Evolutionary conservation across 2,888 invertebrate species (phyloP).

Genomic region (Hirtodrosophila histrioides): DNA sequence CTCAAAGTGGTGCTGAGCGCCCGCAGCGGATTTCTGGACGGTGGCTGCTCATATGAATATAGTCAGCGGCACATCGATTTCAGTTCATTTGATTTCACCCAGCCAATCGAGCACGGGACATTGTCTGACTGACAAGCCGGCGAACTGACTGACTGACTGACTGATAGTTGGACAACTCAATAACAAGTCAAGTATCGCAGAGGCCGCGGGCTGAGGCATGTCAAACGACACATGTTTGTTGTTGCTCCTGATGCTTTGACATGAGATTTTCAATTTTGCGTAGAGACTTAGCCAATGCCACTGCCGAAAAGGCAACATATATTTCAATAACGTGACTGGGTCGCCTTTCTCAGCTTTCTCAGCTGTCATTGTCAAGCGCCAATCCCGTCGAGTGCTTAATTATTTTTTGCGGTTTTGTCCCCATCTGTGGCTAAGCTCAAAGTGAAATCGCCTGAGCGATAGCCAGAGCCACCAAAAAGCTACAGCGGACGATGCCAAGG

Average conservation of each 20-base stretch:
- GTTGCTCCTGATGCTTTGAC: slow-evolving; percentile 44
- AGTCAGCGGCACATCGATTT: slow-evolving; percentile 78
- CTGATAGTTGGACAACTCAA: slow-evolving; percentile 69
- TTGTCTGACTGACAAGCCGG: slow-evolving; percentile 17
- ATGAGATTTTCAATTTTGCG: slow-evolving; percentile 68
- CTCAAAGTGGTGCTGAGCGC: slow-evolving; percentile 26
- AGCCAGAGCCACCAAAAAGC: slow-evolving; percentile 11
- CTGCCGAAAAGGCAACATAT: slow-evolving; percentile 46
- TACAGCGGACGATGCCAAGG: slow-evolving; percentile 25
- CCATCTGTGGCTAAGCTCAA: slow-evolving; percentile 47
- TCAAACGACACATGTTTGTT: slow-evolving; percentile 59
- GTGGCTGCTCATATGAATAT: slow-evolving; percentile 72
- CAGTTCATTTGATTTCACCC: slow-evolving; percentile 77
- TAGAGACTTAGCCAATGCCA: slow-evolving; percentile 44
- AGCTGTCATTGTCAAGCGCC: slow-evolving; percentile 72
- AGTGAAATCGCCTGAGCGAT: slow-evolving; percentile 67
- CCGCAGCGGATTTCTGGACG: slow-evolving; percentile 41
- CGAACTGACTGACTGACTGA: slow-evolving; percentile 36
- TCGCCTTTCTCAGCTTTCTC: slow-evolving; percentile 33
- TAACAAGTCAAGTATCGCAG: slow-evolving; percentile 60
- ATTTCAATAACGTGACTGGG: slow-evolving; percentile 63
- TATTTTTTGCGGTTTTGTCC: slow-evolving; percentile 76
- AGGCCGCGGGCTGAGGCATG: slow-evolving; percentile 45
- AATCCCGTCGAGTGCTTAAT: slow-evolving; percentile 73
- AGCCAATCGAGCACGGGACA: slow-evolving; percentile 39